Evolutionary conservation across 2,113 vertebrate species (phyloP), one percentile per base, ranked within the genome.

Genomic region (Oceanites oceanicus): DNA sequence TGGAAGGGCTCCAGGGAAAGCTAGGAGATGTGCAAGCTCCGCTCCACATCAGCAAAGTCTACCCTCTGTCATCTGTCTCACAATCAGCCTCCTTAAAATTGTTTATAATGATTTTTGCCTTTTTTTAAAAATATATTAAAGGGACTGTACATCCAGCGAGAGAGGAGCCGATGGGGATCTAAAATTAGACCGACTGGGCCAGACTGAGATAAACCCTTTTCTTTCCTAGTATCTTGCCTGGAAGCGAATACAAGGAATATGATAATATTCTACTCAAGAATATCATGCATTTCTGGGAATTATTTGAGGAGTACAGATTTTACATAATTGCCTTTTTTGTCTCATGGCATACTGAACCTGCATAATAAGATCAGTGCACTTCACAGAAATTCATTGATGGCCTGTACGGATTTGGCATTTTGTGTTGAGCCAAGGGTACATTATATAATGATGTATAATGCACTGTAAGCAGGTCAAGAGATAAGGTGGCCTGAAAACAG

Each of bases 301-400:
- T 81, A 95, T 91, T 91, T 89, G 91, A 96, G 72, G 36, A 91
- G 66, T 10, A 30, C 36, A 61, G 70, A 59, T 94, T 94, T 96
- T 93, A 96, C 83, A 94, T 97, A 96, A 96, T 95, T 94, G 93
- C 49, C 90, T 91, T 96, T 92, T 95, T 96, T 95, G 96, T 95
- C 91, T 97, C 83, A 49, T 82, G 92, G 88, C 92, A 89, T 78
- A 56, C 40, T 92, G 96, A 96, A 96, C 94, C 85, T 80, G 80
- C 86, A 94, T 92, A 94, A 92, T 84, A 75, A 96, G 96, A 87
- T 93, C 90, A 91, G 76, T 4, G 80, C 84, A 62, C 80, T 94
- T 65, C 88, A 75, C 40, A 96, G 86, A 68, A 92, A 78, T 20
- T 47, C 94, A 91, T 91, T 95, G 83, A 82, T 89, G 91, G 80